Base-by-base conservation (phyloP, 2,797 vertebrate genomes). In the Aulostomus chinensis region DNA sequence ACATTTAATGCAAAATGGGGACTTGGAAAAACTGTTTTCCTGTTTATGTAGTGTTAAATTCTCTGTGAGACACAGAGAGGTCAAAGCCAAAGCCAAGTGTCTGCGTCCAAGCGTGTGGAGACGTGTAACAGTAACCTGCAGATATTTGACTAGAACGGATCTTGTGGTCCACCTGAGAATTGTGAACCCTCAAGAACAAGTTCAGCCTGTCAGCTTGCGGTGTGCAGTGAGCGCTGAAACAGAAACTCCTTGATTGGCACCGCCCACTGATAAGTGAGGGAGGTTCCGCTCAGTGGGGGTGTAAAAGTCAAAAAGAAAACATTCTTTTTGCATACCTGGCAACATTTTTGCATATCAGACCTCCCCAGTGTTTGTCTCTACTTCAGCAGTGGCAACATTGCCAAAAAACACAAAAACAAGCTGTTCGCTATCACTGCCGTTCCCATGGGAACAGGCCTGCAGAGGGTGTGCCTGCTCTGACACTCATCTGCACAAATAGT, bases 371-470 rank as follows among this genome's bases (percentile, higher is more conserved):
- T 22, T 68, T 89, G 81, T 80, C 84, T 68, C 65, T 40, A 35
- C 69, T 85, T 78, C 78, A 81, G 72, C 68, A 57, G 65, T 13
- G 58, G 52, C 56, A 63, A 58, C 78, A 42, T 50, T 73, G 83
- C 85, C 84, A 88, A 84, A 81, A 78, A 81, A 80, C 79, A 85
- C 79, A 84, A 78, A 80, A 85, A 86, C 86, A 89, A 85, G 81
- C 85, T 85, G 84, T 84, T 86, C 60, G 30, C 76, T 82, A 82
- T 81, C 78, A 37, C 64, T 37, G 65, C 55, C 3, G 85, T 88
- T 86, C 85, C 85, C 83, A 88, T 89, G 86, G 86, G 83, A 88
- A 89, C 78, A 15, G 67, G 54, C 68, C 70, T 55, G 21, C 69
- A 17, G 66, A 84, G 82, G 84, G 85, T 80, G 80, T 71, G 80